phyloP scores from a whole-genome alignment of 2,797 vertebrate genomes.

The Ctenosaura bakeri region DNA sequence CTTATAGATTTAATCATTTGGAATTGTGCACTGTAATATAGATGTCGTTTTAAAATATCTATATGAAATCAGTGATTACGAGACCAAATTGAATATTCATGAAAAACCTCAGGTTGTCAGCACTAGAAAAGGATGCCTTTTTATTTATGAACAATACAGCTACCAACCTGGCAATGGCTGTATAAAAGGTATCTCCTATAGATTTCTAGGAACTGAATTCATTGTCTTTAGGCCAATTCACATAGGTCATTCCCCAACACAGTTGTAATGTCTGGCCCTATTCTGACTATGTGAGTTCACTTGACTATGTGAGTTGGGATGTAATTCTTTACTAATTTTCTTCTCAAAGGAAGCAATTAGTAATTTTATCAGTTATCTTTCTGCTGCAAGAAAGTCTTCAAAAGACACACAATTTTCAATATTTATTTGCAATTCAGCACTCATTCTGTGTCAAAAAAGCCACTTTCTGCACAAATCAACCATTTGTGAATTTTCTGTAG shows the following conservation, averaged over 20 bases:
- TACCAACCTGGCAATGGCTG: not conserved
- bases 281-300: not conserved
- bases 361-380: too few species aligned
- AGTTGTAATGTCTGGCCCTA: not conserved
- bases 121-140: not conserved
- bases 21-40: not conserved
- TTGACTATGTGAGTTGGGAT: not conserved
- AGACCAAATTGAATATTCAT: conserved; percentile 10
- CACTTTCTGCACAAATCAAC: too few species aligned
- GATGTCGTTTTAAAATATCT: not conserved
- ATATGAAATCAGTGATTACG: not conserved
- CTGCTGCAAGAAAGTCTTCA: too few species aligned
- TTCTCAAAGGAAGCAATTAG: too few species aligned
- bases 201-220: not conserved
- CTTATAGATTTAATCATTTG: conserved; percentile 18
- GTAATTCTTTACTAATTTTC: not conserved
- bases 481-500: too few species aligned
- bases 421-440: too few species aligned
- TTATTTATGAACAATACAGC: not conserved
- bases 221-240: not conserved
- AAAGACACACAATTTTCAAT: too few species aligned
- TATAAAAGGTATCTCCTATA: not conserved
- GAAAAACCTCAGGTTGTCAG: not conserved
- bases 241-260: not conserved
- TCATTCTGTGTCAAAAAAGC: too few species aligned